Conservation (phyloP, 2,888 invertebrate species). For the Drosophila neoperkinsi region DNA sequence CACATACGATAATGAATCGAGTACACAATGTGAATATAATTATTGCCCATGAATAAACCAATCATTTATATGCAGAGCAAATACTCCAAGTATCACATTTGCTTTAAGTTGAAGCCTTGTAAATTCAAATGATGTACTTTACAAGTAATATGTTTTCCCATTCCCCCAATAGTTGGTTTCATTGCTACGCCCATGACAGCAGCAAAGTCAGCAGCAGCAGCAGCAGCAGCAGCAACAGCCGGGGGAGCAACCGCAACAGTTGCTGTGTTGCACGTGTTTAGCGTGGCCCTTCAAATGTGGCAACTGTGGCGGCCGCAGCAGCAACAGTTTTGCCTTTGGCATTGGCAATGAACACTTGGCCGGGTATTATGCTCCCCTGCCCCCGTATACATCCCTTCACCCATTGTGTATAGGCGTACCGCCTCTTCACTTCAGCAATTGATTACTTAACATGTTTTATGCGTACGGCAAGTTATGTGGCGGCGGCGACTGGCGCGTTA, state of each 20-base stretch:
- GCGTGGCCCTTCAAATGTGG: slow-evolving; percentile 64
- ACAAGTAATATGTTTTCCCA: background rate
- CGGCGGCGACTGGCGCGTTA: slow-evolving; percentile 77
- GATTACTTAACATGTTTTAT: slow-evolving; percentile 84
- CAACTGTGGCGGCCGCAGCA: slow-evolving; percentile 40
- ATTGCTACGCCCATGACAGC: slow-evolving; percentile 8
- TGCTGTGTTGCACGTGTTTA: slow-evolving; percentile 67
- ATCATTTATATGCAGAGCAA: background rate
- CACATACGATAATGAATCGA: background rate
- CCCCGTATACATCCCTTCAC: background rate
- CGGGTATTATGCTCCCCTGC: background rate
- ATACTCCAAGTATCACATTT: background rate
- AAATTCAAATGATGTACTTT: background rate
- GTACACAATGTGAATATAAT: background rate
- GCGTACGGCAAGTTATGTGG: slow-evolving; percentile 78
- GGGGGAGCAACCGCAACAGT: slow-evolving; percentile 11
- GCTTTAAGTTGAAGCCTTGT: background rate
- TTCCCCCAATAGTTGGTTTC: background rate
- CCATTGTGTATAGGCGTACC: slow-evolving; percentile 1
- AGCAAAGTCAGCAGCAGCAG: background rate
- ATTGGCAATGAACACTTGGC: slow-evolving; percentile 74
- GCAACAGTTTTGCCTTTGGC: slow-evolving; percentile 51
- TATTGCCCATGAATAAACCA: background rate
- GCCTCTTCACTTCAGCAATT: slow-evolving; percentile 70
- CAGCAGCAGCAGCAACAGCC: slow-evolving; percentile 9